Percentiles rank a stretch among this genome's conserved stretches.
Evolutionary conservation across 2,888 invertebrate genomes (phyloP).

Genomic region (Drosophila acutilabella): DNA sequence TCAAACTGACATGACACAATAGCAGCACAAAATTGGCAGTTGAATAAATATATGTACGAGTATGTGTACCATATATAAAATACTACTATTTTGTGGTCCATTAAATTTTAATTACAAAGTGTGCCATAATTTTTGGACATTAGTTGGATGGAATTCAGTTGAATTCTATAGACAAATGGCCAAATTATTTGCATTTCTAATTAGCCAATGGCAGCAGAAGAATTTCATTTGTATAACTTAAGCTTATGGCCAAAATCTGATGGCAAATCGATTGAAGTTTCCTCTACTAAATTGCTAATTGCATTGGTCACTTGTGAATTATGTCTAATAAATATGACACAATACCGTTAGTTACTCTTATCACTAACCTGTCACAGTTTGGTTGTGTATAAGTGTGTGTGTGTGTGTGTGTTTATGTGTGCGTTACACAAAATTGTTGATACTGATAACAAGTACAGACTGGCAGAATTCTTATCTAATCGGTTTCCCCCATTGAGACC

Average conservation of each 20-base stretch:
- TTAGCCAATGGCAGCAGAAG: conserved; percentile 23
- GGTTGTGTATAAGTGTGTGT: background rate
- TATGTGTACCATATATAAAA: background rate
- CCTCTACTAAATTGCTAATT: conserved; percentile 16
- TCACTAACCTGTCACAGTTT: conserved; percentile 29
- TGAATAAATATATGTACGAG: conserved; percentile 8
- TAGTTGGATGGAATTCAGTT: conserved; percentile 4
- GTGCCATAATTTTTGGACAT: conserved; percentile 9
- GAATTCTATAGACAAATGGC: conserved; percentile 21
- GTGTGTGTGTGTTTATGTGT: conserved; percentile 16
- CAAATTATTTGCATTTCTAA: conserved; percentile 37
- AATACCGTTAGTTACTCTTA: conserved; percentile 33
- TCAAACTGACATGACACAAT: conserved; percentile 46
- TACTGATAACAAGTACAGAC: conserved; percentile 48
- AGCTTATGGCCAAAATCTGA: background rate
- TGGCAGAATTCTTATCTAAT: conserved; percentile 70
- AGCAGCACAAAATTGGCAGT: conserved; percentile 16
- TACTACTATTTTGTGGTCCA: conserved; percentile 19
- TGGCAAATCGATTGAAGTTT: conserved; percentile 13
- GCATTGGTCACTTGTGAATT: conserved; percentile 36
- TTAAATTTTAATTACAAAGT: conserved; percentile 52
- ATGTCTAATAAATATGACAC: conserved; percentile 32
- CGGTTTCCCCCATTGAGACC: conserved; percentile 51
- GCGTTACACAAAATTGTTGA: conserved; percentile 41
- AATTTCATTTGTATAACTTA: background rate